These are phyloP conservation scores for Theonella swinhoei DNA, from an alignment of 37 sponge, comb jelly and placozoan species.

Conservation along the genomic window DNA sequence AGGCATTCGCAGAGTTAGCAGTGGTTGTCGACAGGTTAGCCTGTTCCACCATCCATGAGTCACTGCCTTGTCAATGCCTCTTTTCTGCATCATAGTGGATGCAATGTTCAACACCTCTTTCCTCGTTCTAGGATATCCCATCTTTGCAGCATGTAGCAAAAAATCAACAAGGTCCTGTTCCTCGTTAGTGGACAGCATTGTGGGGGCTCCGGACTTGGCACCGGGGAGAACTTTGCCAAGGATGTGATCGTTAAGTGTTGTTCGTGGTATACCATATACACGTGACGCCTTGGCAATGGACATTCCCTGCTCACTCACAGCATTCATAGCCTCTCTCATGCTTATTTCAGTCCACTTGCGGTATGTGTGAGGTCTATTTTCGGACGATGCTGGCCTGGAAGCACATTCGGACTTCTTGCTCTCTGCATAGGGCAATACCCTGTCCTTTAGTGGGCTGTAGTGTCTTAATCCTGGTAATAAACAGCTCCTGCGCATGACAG, in stretches of 20 bases:
- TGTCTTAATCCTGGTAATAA: too few species aligned
- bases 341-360: background rate
- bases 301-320: background rate
- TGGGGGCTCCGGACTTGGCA: background rate
- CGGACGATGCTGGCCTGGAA: too few species aligned
- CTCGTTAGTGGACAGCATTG: background rate
- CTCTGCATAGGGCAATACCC: too few species aligned
- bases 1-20: conserved; percentile 1
- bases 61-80: background rate
- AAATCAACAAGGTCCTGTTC: conserved; percentile 3
- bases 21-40: conserved; percentile 9
- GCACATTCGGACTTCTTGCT: too few species aligned
- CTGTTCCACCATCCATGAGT: conserved; percentile 29
- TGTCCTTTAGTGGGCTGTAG: too few species aligned
- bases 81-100: background rate
- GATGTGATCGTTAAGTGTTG: background rate
- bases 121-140: too few species aligned
- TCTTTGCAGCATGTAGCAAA: background rate
- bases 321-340: background rate
- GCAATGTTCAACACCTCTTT: background rate
- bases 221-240: background rate
- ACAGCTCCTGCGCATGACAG: too few species aligned
- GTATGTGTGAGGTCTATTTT: too few species aligned
- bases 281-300: background rate
- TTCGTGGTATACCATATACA: background rate